phyloP scores from a whole-genome alignment of 2,888 invertebrate genomes.

The Thysanoteuthis rhombus region DNA sequence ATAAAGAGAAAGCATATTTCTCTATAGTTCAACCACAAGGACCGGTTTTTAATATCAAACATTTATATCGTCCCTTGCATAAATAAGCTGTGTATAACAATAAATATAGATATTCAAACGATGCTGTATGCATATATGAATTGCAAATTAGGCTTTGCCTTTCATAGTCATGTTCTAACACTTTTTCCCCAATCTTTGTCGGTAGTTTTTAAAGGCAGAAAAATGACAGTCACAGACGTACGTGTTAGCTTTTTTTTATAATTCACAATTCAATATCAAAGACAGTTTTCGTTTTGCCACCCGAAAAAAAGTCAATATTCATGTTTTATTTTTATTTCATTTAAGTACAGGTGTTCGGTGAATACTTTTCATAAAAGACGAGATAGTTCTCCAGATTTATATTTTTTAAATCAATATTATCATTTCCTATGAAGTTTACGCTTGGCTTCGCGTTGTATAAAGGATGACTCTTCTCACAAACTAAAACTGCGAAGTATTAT shows the following conservation, averaged over 20 bases:
- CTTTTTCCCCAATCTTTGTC: neutral
- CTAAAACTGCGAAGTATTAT: too few relatives aligned
- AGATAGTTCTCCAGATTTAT: neutral
- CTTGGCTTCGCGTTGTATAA: neutral
- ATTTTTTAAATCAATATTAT: slow-evolving; percentile 15
- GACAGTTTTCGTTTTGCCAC: neutral
- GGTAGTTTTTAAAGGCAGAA: neutral
- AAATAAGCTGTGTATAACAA: neutral
- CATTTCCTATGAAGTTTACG: neutral
- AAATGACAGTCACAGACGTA: neutral
- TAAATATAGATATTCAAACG: neutral
- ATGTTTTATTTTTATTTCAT: neutral
- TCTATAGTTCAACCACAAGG: neutral
- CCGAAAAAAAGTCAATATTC: neutral
- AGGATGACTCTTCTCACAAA: neutral
- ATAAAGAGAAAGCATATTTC: neutral
- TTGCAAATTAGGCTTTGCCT: neutral
- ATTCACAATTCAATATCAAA: slow-evolving; percentile 12
- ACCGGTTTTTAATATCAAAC: neutral
- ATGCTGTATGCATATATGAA: neutral
- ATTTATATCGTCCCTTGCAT: neutral
- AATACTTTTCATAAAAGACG: neutral
- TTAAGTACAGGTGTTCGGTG: neutral
- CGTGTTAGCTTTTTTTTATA: neutral
- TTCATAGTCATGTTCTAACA: neutral